Evolutionary conservation across 2,113 vertebrate species (phyloP), one percentile per base, ranked within the genome.

Genomic region (Crotophaga sulcirostris): DNA sequence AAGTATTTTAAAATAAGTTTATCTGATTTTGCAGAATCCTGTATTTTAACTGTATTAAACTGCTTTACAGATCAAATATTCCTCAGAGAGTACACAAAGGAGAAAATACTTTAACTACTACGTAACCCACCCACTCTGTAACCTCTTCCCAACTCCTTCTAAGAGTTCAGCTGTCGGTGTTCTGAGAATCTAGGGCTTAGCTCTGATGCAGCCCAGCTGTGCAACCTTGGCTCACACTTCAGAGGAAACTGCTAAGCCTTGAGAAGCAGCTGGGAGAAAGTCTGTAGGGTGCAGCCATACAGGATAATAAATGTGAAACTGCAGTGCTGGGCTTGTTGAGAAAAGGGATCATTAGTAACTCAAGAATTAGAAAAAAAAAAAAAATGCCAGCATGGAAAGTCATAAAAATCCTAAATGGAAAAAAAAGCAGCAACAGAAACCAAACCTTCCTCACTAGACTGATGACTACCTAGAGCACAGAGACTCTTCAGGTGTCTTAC

Each of bases 171-270:
- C 82, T 93, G 66, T 16, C 40, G 11, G 45, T 0, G 9, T 56
- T 80, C 64, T 72, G 66, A 64, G 84, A 91, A 85, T 72, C 34
- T 74, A 64, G 40, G 45, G 79, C 85, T 94, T 34, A 93, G 91
- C 86, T 75, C 64, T 93, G 94, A 94, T 89, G 44, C 40, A 97
- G 66, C 77, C 86, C 96, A 97, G 95, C 94, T 96, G 95, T 34
- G 64, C 72, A 90, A 95, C 89, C 76, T 77, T 94, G 93, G 86
- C 96, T 96, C 47, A 40, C 34, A 60, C 76, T 92, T 89, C 93
- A 95, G 89, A 92, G 73, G 29, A 84, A 92, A 54, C 47, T 81
- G 64, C 83, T 89, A 86, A 52, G 52, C 80, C 89, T 33, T 9
- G 76, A 93, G 60, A 78, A 75, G 67, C 84, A 95, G 68, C 68